Conservation (phyloP, 1,140 invertebrate genomes). For the Pteromalus puparum region DNA sequence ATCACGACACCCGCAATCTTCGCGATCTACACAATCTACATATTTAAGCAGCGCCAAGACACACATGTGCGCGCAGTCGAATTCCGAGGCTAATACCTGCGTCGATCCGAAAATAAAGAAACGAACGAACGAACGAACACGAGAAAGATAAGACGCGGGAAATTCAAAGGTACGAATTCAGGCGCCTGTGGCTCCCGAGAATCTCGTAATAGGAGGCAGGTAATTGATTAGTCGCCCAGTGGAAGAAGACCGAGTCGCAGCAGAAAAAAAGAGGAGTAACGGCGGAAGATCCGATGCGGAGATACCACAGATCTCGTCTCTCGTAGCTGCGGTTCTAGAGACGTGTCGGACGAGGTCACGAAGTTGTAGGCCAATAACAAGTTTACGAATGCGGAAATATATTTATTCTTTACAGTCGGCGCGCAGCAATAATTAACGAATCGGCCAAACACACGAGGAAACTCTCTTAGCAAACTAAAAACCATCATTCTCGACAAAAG, state of each 20-base stretch:
- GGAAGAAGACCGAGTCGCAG: neutral
- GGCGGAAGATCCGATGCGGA: slow-evolving; percentile 9
- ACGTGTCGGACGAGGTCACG: neutral
- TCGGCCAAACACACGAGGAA: neutral
- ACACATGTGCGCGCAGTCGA: neutral
- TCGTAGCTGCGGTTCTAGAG: neutral
- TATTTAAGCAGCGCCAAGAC: slow-evolving; percentile 45
- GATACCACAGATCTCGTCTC: slow-evolving; percentile 20
- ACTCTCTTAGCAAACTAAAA: neutral
- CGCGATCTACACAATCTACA: slow-evolving; percentile 51
- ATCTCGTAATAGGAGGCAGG: slow-evolving; percentile 45
- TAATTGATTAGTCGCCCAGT: slow-evolving; percentile 49
- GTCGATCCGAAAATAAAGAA: slow-evolving; percentile 14
- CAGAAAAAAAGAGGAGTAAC: neutral
- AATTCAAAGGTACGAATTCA: slow-evolving; percentile 46
- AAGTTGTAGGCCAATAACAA: neutral
- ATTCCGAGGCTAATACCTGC: slow-evolving; percentile 2
- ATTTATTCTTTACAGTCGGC: too few species aligned
- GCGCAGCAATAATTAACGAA: neutral
- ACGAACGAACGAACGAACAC: neutral
- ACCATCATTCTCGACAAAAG: neutral
- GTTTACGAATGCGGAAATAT: neutral
- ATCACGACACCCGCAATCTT: slow-evolving; percentile 42
- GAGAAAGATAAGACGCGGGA: slow-evolving; percentile 14
- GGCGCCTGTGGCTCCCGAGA: slow-evolving; percentile 32